Percentiles rank a stretch among this genome's conserved stretches.
phyloP scores from a whole-genome alignment of 2,113 vertebrate species.

The Prochilodus magdalenae region DNA sequence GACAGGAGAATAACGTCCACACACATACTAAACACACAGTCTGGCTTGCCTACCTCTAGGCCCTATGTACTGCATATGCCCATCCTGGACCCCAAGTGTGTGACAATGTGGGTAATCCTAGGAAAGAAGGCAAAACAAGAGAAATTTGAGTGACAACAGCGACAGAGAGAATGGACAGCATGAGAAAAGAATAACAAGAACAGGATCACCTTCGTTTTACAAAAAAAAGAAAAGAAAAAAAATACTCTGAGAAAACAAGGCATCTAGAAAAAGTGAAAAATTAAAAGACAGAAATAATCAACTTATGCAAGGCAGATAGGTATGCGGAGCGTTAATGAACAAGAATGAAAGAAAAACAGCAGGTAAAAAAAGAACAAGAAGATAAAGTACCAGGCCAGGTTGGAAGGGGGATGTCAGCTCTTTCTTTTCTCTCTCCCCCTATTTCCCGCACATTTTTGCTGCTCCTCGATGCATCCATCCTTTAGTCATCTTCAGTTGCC shows the following conservation, averaged over 20 bases:
- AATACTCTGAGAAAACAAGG: background rate
- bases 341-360: background rate
- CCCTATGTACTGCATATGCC: constrained; percentile 64
- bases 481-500: constrained; percentile 48
- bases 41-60: constrained; percentile 63
- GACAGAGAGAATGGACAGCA: background rate
- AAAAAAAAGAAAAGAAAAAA: background rate
- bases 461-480: constrained; percentile 11
- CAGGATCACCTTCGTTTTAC: background rate
- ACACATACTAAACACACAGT: constrained; percentile 41
- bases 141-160: background rate
- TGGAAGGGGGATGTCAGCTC: constrained; percentile 34
- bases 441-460: background rate
- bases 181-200: background rate
- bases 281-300: background rate
- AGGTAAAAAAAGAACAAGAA: background rate
- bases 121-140: constrained; percentile 32
- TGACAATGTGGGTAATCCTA: background rate
- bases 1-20: constrained; percentile 39
- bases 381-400: constrained; percentile 6
- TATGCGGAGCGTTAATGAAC: background rate
- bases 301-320: background rate
- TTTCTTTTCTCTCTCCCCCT: constrained; percentile 61
- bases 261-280: background rate
- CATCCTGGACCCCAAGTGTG: constrained; percentile 40